Percentiles rank a stretch among this genome's conserved stretches.
phyloP scores from a whole-genome alignment of 2,888 invertebrate genomes.

The Dascillus cervinus region DNA sequence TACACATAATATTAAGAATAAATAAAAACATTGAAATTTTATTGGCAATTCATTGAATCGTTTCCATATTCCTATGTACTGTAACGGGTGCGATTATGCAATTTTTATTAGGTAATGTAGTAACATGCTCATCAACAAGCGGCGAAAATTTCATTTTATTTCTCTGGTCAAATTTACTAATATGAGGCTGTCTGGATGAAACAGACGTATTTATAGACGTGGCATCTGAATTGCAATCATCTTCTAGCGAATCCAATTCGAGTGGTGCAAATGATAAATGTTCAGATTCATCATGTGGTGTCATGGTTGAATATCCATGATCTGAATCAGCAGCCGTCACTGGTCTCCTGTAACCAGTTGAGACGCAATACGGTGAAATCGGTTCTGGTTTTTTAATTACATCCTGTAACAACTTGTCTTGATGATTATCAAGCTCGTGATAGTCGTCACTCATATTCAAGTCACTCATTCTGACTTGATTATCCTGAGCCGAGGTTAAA shows the following conservation, averaged over 20 bases:
- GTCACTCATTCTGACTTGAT: conserved; percentile 63
- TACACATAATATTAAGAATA: conserved; percentile 3
- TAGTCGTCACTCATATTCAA: conserved; percentile 64
- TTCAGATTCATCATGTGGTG: conserved; percentile 83
- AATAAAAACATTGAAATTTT: conserved; percentile 5
- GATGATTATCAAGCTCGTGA: conserved; percentile 53
- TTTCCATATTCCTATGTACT: conserved; percentile 83
- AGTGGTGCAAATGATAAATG: conserved; percentile 68
- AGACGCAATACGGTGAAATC: conserved; percentile 81
- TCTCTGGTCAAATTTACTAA: conserved; percentile 12
- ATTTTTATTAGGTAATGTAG: conserved; percentile 41
- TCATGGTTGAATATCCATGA: conserved; percentile 93
- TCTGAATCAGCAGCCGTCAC: conserved; percentile 78
- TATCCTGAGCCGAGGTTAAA: conserved; percentile 46
- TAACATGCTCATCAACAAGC: conserved; percentile 23
- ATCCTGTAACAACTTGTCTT: conserved; percentile 60
- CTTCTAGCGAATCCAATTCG: conserved; percentile 51
- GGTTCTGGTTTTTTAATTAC: conserved; percentile 48
- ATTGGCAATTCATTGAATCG: conserved; percentile 49
- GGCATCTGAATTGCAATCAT: conserved; percentile 53
- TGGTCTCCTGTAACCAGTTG: conserved; percentile 70
- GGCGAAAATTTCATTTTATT: conserved; percentile 20
- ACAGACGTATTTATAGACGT: conserved; percentile 49
- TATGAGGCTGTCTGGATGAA: conserved; percentile 33
- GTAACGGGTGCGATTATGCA: conserved; percentile 80